Conservation (phyloP, 2,888 invertebrate genomes). For the Halictus ligatus region DNA sequence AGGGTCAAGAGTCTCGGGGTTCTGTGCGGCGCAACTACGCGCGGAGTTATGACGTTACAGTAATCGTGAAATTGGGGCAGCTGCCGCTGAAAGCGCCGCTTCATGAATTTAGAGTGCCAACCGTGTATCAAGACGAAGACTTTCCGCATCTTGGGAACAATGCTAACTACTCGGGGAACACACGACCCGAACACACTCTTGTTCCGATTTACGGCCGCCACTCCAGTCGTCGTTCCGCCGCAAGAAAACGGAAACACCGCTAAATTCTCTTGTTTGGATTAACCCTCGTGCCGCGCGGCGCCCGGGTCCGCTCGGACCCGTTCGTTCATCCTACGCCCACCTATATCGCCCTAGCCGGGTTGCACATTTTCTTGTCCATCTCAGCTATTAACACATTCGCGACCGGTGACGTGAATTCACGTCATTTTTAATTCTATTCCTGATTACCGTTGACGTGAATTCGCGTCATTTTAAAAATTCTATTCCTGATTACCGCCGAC, state of each 20-base stretch:
- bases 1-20: conserved; percentile 55
- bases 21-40: conserved; percentile 19
- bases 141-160: conserved; percentile 19
- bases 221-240: not conserved
- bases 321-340: not conserved
- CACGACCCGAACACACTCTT: not conserved
- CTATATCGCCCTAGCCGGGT: not conserved
- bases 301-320: not conserved
- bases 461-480: no score
- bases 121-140: conserved; percentile 17
- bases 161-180: conserved; percentile 2
- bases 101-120: conserved; percentile 54
- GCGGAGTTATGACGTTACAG: conserved; percentile 54
- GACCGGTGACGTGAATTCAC: no score
- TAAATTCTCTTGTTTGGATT: not conserved
- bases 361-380: not conserved
- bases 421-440: no score
- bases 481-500: no score
- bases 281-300: not conserved
- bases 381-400: no score
- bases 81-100: conserved; percentile 41
- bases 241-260: not conserved
- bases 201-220: not conserved
- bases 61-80: conserved; percentile 58
- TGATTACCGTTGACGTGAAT: no score